phyloP scores from a whole-genome alignment of 2,797 vertebrate genomes.

The Scyliorhinus canicula region DNA sequence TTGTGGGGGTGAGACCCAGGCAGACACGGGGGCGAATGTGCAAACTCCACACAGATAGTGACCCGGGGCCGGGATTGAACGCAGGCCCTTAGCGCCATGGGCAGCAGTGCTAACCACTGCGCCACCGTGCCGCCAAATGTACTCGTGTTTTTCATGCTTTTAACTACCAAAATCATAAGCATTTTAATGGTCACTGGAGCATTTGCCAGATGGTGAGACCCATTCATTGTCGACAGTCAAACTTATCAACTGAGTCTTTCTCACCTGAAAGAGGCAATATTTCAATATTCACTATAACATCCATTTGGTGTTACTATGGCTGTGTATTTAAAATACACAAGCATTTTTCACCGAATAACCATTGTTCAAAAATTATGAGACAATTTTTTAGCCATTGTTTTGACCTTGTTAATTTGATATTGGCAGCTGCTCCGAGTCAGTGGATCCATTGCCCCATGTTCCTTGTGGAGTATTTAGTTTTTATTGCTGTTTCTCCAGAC shows the following conservation, averaged over 20 bases:
- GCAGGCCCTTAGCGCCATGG: too few species aligned
- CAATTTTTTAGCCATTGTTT: neutral
- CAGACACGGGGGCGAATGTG: too few species aligned
- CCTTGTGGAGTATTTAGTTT: conserved; percentile 9
- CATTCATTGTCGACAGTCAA: neutral
- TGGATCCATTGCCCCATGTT: neutral
- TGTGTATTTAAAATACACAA: neutral
- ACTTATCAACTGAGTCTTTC: neutral
- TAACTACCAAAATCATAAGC: neutral
- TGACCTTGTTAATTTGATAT: neutral
- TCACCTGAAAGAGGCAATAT: neutral
- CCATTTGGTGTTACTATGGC: neutral
- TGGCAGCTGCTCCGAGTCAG: neutral
- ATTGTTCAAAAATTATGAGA: too few species aligned
- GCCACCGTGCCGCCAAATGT: too few species aligned
- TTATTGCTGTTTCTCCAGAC: conserved; percentile 26
- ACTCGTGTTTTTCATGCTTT: neutral
- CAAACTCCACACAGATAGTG: too few species aligned
- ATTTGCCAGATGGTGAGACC: neutral
- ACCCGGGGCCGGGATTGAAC: too few species aligned
- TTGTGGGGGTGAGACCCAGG: too few species aligned
- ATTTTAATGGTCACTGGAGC: neutral
- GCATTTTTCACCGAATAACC: neutral
- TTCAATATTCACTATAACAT: neutral
- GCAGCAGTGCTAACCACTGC: too few species aligned